These are phyloP conservation scores for Phycodurus eques DNA, from an alignment of 2,113 vertebrate species.

Conservation along the genomic window DNA sequence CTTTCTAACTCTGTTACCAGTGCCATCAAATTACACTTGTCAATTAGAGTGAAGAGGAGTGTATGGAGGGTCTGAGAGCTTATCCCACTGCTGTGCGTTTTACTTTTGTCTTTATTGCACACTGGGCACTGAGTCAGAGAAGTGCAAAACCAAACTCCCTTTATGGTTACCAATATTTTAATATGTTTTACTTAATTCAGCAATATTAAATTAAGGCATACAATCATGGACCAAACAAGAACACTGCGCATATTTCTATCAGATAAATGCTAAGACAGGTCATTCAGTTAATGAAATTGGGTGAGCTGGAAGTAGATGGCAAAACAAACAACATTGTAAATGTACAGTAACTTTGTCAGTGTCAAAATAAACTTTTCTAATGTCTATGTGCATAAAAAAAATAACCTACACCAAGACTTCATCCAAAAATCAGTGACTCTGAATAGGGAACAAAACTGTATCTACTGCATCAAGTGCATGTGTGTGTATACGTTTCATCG, in stretches of 20 bases:
- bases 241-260: slow-evolving; percentile 11
- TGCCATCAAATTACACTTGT: slow-evolving; percentile 77
- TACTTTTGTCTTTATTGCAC: slow-evolving; percentile 65
- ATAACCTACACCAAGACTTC: too few relatives aligned
- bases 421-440: too few relatives aligned
- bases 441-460: too few relatives aligned
- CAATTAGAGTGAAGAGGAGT: slow-evolving; percentile 67
- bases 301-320: background rate
- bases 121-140: slow-evolving; percentile 50
- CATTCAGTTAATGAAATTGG: background rate
- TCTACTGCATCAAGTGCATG: too few relatives aligned
- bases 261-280: slow-evolving; percentile 5
- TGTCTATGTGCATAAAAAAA: background rate
- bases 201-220: slow-evolving; percentile 1
- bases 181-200: background rate
- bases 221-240: slow-evolving; percentile 7
- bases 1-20: slow-evolving; percentile 79
- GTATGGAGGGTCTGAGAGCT: slow-evolving; percentile 59
- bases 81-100: slow-evolving; percentile 55
- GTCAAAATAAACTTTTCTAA: too few relatives aligned
- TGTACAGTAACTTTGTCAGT: too few relatives aligned
- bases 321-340: background rate
- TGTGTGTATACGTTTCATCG: too few relatives aligned
- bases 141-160: slow-evolving; percentile 26
- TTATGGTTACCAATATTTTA: slow-evolving; percentile 10